Evolutionary conservation across 2,797 vertebrate genomes (phyloP).

Genomic region (Aeoliscus strigatus): DNA sequence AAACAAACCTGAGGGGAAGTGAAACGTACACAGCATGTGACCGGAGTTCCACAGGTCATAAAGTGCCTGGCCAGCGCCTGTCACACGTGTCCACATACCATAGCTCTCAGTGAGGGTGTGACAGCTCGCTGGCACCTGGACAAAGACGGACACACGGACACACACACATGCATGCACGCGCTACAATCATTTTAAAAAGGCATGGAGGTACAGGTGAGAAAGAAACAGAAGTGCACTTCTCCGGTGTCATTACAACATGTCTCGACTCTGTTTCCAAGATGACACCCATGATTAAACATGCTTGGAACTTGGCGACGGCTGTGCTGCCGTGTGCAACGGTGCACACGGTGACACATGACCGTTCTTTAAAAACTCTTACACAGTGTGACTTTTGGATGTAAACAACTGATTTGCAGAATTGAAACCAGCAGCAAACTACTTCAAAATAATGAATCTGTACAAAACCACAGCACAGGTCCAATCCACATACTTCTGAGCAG

Average conservation of each 20-base stretch:
- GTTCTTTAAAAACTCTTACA: conserved; percentile 12
- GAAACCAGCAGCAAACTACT: background rate
- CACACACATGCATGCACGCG: no score
- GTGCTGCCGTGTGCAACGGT: conserved; percentile 17
- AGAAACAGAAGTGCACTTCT: conserved; percentile 13
- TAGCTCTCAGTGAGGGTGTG: conserved; percentile 53
- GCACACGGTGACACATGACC: no score
- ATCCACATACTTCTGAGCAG: conserved; percentile 12
- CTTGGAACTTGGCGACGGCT: conserved; percentile 32
- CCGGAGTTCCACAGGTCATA: conserved; percentile 25
- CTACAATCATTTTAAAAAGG: no score
- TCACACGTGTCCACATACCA: conserved; percentile 61
- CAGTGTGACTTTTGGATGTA: background rate
- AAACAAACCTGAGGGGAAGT: conserved; percentile 12
- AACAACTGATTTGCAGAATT: conserved; percentile 1
- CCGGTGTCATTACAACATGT: conserved; percentile 34
- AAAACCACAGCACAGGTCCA: background rate
- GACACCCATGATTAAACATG: conserved; percentile 47
- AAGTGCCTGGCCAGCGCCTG: conserved; percentile 36
- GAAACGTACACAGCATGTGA: conserved; percentile 24
- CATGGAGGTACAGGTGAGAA: conserved; percentile 16
- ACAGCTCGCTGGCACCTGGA: conserved; percentile 49
- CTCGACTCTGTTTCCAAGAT: conserved; percentile 30
- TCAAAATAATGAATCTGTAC: background rate
- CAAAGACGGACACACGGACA: conserved; percentile 21